These are phyloP conservation scores for Schizothorax lantsangensis DNA, from an alignment of 2,797 vertebrate species.

Conservation along the genomic window DNA sequence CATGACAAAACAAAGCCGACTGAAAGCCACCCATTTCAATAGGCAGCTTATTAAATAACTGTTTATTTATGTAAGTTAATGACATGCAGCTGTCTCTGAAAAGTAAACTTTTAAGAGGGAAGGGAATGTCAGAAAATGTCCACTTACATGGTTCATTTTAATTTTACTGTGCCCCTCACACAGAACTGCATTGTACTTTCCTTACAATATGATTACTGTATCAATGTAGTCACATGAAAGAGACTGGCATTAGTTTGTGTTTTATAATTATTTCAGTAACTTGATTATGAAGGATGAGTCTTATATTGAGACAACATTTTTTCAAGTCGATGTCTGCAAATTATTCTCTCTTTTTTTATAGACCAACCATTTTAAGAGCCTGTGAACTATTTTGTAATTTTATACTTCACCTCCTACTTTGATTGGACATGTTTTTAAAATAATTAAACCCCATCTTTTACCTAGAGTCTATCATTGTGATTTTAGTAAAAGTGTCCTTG, in stretches of 20 bases:
- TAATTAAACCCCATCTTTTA: slow-evolving; percentile 7
- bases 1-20: slow-evolving; percentile 33
- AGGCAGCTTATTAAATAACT: slow-evolving; percentile 39
- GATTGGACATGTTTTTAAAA: neutral
- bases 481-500: neutral
- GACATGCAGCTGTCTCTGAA: slow-evolving; percentile 46
- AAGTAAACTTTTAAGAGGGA: neutral
- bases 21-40: slow-evolving; percentile 17
- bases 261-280: neutral
- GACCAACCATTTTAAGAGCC: slow-evolving; percentile 23
- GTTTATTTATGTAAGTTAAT: slow-evolving; percentile 48
- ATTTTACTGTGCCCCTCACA: slow-evolving; percentile 3
- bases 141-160: neutral
- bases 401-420: slow-evolving; percentile 9
- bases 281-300: neutral
- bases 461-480: neutral
- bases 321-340: slow-evolving; percentile 55
- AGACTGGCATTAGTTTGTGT: slow-evolving; percentile 2
- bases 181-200: slow-evolving; percentile 7
- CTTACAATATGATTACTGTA: slow-evolving; percentile 6
- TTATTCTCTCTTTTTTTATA: slow-evolving; percentile 21
- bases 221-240: neutral
- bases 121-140: neutral
- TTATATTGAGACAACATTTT: neutral
- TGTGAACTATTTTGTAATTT: slow-evolving; percentile 53